These are phyloP conservation scores for Drosophila pectinifera DNA, from an alignment of 1,140 invertebrate genomes.

Conservation along the genomic window DNA sequence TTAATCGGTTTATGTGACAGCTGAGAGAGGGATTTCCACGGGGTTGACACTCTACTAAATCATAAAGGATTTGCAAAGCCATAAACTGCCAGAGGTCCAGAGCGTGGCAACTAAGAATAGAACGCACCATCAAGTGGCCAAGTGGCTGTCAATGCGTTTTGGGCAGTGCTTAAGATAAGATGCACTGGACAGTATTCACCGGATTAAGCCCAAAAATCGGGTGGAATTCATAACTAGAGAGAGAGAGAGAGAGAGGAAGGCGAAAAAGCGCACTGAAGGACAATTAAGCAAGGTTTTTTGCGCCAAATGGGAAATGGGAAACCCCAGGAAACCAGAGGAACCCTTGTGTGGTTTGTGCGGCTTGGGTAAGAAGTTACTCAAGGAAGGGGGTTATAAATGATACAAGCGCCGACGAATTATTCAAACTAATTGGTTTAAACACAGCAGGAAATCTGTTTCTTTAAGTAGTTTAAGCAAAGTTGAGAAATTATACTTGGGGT, in stretches of 20 bases:
- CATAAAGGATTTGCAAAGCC: conserved; percentile 65
- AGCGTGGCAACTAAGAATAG: conserved; percentile 27
- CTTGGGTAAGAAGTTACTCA: conserved; percentile 49
- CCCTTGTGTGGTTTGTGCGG: conserved; percentile 43
- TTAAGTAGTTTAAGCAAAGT: conserved; percentile 16
- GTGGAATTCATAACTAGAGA: too few relatives aligned
- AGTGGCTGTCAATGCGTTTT: conserved; percentile 75
- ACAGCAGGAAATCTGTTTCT: conserved; percentile 19
- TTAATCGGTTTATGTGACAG: conserved; percentile 81
- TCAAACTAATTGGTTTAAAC: conserved; percentile 52
- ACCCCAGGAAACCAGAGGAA: conserved; percentile 6
- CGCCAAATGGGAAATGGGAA: conserved; percentile 1
- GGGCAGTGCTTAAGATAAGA: conserved; percentile 64
- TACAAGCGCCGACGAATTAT: conserved; percentile 46
- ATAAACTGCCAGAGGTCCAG: conserved; percentile 55
- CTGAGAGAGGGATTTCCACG: conserved; percentile 9
- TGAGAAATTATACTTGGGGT: conserved; percentile 20
- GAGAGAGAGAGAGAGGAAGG: conserved; percentile 2
- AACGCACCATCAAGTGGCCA: conserved; percentile 69
- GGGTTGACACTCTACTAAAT: conserved; percentile 65
- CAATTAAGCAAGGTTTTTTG: conserved; percentile 42
- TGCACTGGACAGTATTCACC: conserved; percentile 20
- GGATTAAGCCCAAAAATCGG: conserved; percentile 6
- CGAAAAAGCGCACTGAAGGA: conserved; percentile 39
- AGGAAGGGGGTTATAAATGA: conserved; percentile 38